Conservation (phyloP, 2,113 vertebrate genomes). For the Ciconia maguari region DNA sequence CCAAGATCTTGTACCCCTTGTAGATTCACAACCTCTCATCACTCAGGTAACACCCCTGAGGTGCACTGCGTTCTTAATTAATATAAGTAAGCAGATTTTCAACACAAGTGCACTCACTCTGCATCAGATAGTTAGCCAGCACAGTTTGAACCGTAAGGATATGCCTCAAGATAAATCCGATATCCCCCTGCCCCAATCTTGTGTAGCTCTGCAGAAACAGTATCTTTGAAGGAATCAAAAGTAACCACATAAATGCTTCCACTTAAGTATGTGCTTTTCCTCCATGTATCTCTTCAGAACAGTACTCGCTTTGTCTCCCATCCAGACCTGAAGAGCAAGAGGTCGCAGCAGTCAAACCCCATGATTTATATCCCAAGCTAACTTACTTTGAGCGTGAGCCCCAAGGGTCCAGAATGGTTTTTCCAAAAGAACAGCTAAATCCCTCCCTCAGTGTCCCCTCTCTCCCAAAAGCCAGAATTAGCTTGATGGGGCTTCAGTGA, state of each 20-base stretch:
- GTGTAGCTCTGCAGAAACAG: neutral
- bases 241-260: neutral
- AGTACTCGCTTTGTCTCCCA: constrained; percentile 40
- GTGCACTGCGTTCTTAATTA: neutral
- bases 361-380: constrained; percentile 39
- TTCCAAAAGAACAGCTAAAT: constrained; percentile 21
- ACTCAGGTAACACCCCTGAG: neutral
- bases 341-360: neutral
- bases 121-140: neutral
- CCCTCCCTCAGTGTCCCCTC: neutral
- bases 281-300: constrained; percentile 25
- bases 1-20: neutral
- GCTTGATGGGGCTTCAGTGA: neutral
- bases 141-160: neutral
- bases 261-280: constrained; percentile 16
- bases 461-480: neutral
- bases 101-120: neutral
- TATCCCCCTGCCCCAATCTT: neutral
- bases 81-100: neutral
- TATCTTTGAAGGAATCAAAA: constrained; percentile 16
- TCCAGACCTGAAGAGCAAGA: constrained; percentile 28
- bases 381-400: neutral
- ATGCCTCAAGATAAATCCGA: neutral
- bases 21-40: neutral
- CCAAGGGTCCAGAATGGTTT: constrained; percentile 20